These are phyloP conservation scores for Monopterus albus DNA, from an alignment of 2,113 vertebrate genomes.

Conservation along the genomic window DNA sequence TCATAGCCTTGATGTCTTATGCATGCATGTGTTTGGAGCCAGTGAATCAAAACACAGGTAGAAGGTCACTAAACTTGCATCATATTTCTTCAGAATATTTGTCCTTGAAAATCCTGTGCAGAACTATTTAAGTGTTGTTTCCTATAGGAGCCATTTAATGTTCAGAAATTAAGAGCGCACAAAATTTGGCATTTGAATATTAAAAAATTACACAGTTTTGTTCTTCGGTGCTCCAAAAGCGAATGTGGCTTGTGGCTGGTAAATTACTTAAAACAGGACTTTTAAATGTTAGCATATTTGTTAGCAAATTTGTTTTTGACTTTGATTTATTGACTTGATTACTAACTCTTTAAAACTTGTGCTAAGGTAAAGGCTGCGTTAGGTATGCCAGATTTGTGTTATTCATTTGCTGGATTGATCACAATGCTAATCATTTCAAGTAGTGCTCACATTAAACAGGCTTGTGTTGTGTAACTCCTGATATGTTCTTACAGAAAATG, in stretches of 20 bases:
- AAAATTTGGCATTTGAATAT: slow-evolving; percentile 52
- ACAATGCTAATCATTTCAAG: slow-evolving; percentile 18
- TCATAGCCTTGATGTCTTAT: slow-evolving; percentile 74
- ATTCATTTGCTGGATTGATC: slow-evolving; percentile 19
- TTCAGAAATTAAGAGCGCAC: slow-evolving; percentile 43
- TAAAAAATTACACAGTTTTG: slow-evolving; percentile 36
- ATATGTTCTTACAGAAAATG: slow-evolving; percentile 10
- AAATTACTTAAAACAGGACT: background rate
- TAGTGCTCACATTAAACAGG: background rate
- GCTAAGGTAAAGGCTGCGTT: background rate
- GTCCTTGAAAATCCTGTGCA: slow-evolving; percentile 74
- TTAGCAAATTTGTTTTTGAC: no score
- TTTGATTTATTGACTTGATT: no score
- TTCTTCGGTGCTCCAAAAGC: slow-evolving; percentile 45
- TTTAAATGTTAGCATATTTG: slow-evolving; percentile 34
- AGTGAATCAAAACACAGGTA: slow-evolving; percentile 81
- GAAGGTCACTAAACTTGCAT: slow-evolving; percentile 80
- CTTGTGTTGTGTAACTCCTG: background rate
- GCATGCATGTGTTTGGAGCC: slow-evolving; percentile 75
- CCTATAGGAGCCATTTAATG: slow-evolving; percentile 54
- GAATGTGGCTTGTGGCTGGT: slow-evolving; percentile 26
- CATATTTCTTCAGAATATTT: slow-evolving; percentile 79
- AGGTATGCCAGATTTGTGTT: background rate
- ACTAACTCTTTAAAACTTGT: background rate
- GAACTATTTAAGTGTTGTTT: slow-evolving; percentile 29